A percentile compares a stretch with the other conserved stretches of the same genome.
Conservation (phyloP, 1,140 invertebrate genomes). For the Drosophila carrolli region DNA sequence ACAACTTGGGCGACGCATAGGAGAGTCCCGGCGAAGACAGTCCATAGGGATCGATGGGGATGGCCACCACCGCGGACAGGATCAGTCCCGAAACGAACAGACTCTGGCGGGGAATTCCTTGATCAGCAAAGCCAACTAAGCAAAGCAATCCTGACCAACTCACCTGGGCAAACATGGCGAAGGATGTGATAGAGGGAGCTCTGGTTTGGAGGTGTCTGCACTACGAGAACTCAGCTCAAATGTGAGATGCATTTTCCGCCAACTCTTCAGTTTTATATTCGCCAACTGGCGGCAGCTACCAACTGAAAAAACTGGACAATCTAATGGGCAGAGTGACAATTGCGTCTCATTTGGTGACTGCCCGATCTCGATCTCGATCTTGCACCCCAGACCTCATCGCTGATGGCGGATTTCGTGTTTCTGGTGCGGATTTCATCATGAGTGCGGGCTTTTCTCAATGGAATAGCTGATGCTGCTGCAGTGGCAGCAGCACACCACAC, state of each 20-base stretch:
- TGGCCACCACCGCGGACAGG: conserved; percentile 55
- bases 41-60: conserved; percentile 70
- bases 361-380: conserved; percentile 53
- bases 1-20: conserved; percentile 41
- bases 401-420: conserved; percentile 66
- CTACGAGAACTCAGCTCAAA: conserved; percentile 76
- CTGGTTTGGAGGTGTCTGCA: conserved; percentile 51
- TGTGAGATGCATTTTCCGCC: conserved; percentile 78
- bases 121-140: not conserved
- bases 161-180: conserved; percentile 65
- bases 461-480: conserved; percentile 39
- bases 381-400: conserved; percentile 61
- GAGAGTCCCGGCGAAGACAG: conserved; percentile 36
- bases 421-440: conserved; percentile 71
- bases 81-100: conserved; percentile 62
- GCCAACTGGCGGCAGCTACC: conserved; percentile 1
- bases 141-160: conserved; percentile 26
- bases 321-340: conserved; percentile 72
- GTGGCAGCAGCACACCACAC: not conserved
- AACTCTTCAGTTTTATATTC: conserved; percentile 78
- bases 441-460: conserved; percentile 68
- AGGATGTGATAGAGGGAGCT: conserved; percentile 35
- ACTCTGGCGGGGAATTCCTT: conserved; percentile 34
- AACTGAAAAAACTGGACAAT: conserved; percentile 40
- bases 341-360: conserved; percentile 49